Evolutionary conservation across 1,140 invertebrate species (phyloP).

Genomic region (Camponotus pennsylvanicus): DNA sequence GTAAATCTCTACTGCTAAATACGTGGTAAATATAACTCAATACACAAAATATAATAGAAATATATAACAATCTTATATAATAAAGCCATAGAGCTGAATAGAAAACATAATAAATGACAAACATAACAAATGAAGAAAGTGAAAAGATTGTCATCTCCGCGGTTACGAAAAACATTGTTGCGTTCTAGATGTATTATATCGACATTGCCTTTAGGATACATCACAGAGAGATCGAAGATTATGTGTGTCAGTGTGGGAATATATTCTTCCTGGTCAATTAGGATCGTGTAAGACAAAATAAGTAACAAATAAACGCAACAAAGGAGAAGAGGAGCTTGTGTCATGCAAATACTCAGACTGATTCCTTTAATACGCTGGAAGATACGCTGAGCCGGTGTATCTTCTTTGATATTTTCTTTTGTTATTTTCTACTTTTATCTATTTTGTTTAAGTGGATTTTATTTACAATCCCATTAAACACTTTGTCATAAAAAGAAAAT

Average conservation of each 20-base stretch:
- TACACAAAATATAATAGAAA: background rate
- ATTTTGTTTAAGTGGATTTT: slow-evolving; percentile 37
- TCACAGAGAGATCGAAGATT: slow-evolving; percentile 54
- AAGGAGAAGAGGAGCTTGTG: background rate
- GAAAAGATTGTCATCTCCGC: slow-evolving; percentile 4
- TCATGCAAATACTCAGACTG: slow-evolving; percentile 51
- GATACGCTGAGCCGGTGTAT: background rate
- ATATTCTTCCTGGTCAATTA: slow-evolving; percentile 47
- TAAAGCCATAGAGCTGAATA: background rate
- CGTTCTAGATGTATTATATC: background rate
- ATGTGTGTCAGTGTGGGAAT: slow-evolving; percentile 1
- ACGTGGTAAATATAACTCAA: background rate
- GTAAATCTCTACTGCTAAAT: background rate
- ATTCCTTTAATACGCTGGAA: slow-evolving; percentile 45
- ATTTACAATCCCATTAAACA: slow-evolving; percentile 31
- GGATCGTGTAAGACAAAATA: slow-evolving; percentile 31
- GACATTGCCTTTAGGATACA: slow-evolving; percentile 29
- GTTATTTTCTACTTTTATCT: slow-evolving; percentile 30
- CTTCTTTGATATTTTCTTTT: background rate
- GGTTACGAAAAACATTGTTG: background rate
- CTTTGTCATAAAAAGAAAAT: background rate
- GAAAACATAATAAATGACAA: background rate
- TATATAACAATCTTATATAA: background rate
- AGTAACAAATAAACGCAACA: background rate
- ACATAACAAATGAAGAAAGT: background rate